These are phyloP conservation scores for Xiphophorus maculatus DNA, from an alignment of 2,113 vertebrate species.

Conservation along the genomic window DNA sequence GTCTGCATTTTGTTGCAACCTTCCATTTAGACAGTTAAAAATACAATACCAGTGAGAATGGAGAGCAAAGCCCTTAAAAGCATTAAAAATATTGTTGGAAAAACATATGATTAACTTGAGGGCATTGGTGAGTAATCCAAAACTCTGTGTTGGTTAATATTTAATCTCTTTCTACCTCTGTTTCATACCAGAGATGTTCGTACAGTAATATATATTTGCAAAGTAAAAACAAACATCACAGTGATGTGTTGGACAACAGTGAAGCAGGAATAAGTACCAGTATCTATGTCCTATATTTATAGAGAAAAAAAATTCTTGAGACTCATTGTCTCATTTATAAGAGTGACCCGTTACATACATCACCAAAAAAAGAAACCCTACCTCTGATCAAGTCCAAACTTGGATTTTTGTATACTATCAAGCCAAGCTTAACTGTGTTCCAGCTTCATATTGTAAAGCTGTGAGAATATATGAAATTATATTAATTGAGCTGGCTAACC, in stretches of 20 bases:
- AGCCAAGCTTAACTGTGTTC: neutral
- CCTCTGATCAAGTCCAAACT: neutral
- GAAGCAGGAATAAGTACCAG: neutral
- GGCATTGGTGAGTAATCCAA: no score
- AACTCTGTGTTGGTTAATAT: no score
- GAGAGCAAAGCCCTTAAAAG: neutral
- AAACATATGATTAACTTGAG: neutral
- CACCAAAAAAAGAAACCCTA: neutral
- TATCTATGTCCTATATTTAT: neutral
- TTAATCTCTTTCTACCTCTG: neutral
- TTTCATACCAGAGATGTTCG: neutral
- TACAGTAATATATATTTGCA: neutral
- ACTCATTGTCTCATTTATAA: no score
- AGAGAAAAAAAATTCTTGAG: no score
- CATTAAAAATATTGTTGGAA: neutral
- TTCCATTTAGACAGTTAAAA: neutral
- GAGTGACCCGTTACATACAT: no score
- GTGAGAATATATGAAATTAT: no score
- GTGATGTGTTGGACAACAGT: neutral
- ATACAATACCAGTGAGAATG: neutral
- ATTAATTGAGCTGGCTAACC: no score
- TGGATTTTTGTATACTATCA: neutral
- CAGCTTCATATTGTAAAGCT: no score
- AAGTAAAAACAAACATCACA: neutral
- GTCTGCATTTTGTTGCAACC: neutral